Evolutionary conservation across 92 coral and sea anemone genomes (phyloP), one percentile per base, ranked within the genome.

Genomic region (Meandrina meandrites): DNA sequence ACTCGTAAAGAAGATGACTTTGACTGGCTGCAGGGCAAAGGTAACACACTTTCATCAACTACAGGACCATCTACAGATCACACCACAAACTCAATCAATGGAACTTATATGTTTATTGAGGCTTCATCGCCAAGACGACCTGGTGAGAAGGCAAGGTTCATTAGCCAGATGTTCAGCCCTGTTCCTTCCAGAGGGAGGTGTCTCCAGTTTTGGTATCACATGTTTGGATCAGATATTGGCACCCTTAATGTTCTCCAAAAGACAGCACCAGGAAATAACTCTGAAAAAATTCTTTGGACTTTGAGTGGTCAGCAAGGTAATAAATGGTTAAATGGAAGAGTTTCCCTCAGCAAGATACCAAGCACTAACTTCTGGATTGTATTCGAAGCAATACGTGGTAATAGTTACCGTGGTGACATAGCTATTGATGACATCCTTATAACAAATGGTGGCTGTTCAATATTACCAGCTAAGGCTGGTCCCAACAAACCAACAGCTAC

Each of bases 21-120:
- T 89, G 95, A 97, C 76, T 97, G 99, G 99, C 92, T 93, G 56
- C 88, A 92, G 74, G 98, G 98, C 15, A 84, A 92, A 50, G 98
- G 98, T 0, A 87, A 80, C 8, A 95, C 99, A 1, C 85, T 83
- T 1, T 97, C 99, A 57, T 42, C 28, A 31, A 78, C 86, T 9
- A 97, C 99, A 3, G 99, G 99, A 0, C 99, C 99, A 15, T 81
- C 96, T 12, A 91, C 92, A 1, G 99, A 97, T 84, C 99, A 97
- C 84, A 97, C 98, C 56, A 93, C 96, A 12, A 93, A 96, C 70
- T 76, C 90, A n/a, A 84, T 86, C 48, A 95, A 95, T 71, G 94
- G 99, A 84, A 95, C 95, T 0, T 97, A 97, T 81, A 94, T 97
- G 94, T 97, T 87, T 67, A 95, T 97, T 37, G 99, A 97, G 87